Percentiles rank a stretch among this genome's conserved stretches.
Conservation (phyloP, 2,797 vertebrate genomes). For the Eidolon dupreanum region DNA sequence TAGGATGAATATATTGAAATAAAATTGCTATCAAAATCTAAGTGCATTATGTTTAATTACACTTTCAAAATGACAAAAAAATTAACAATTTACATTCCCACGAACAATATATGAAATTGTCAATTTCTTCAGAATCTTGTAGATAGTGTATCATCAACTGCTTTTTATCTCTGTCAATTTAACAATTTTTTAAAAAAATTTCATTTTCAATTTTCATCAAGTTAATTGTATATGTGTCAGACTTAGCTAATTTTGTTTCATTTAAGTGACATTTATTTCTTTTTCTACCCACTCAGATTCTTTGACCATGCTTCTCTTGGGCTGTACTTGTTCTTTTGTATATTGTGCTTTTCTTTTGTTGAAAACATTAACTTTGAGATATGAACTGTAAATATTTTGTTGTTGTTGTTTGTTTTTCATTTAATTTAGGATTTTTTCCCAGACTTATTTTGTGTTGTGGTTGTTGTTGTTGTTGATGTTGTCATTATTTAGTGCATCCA, state of each 20-base stretch:
- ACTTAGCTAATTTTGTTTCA: neutral
- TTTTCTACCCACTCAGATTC: neutral
- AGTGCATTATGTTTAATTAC: neutral
- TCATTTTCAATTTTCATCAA: neutral
- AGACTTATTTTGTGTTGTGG: neutral
- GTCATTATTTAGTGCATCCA: neutral
- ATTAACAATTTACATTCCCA: neutral
- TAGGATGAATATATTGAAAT: neutral
- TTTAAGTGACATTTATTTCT: neutral
- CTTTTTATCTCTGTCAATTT: neutral
- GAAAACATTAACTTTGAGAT: neutral
- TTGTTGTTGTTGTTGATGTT: neutral
- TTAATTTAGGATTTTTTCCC: neutral
- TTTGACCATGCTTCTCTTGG: neutral
- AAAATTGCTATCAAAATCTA: neutral
- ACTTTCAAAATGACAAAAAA: neutral
- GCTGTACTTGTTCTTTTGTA: neutral
- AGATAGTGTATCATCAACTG: neutral
- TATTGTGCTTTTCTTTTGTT: neutral
- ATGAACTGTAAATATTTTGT: neutral
- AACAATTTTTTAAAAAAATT: neutral
- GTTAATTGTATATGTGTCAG: neutral
- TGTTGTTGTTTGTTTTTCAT: neutral
- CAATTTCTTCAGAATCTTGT: neutral
- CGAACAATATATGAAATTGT: neutral